Conservation (phyloP, 2,888 invertebrate genomes). For the Andrena fulva region DNA sequence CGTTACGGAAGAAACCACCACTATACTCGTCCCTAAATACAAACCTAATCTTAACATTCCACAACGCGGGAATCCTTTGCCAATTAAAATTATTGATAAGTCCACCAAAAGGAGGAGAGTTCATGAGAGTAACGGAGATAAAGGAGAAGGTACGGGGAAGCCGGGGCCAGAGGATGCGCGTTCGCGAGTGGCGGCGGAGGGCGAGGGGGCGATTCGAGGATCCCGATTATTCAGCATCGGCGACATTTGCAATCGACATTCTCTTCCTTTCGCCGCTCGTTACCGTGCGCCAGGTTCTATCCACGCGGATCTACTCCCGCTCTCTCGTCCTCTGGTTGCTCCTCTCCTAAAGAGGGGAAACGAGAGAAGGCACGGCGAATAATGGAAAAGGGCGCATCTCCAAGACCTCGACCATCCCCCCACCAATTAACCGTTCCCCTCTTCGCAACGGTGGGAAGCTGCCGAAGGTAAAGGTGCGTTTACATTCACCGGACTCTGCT, state of each 20-base stretch:
- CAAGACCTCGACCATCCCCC: constrained; percentile 40
- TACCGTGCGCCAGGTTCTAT: constrained; percentile 55
- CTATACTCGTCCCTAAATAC: too few relatives aligned
- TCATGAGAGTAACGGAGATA: neutral
- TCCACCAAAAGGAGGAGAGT: too few relatives aligned
- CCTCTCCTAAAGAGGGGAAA: constrained; percentile 44
- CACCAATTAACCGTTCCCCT: constrained; percentile 64
- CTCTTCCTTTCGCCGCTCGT: constrained; percentile 68
- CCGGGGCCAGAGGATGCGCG: too few relatives aligned
- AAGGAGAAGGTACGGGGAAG: neutral
- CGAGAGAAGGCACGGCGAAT: neutral
- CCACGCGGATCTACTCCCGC: constrained; percentile 39
- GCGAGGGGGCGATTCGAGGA: constrained; percentile 28
- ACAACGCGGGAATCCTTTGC: too few relatives aligned
- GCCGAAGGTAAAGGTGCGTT: constrained; percentile 45
- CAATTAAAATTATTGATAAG: too few relatives aligned
- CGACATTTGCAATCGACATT: constrained; percentile 72
- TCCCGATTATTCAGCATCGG: constrained; percentile 71
- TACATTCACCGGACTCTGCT: too few relatives aligned
- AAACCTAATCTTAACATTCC: too few relatives aligned
- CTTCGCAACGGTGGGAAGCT: constrained; percentile 49
- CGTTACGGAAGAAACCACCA: too few relatives aligned
- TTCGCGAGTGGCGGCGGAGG: neutral
- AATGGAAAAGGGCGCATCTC: constrained; percentile 32
- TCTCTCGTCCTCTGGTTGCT: constrained; percentile 17